Evolutionary conservation across 1,140 invertebrate species (phyloP), one percentile per base, ranked within the genome.

Genomic region (Drosophila auraria): DNA sequence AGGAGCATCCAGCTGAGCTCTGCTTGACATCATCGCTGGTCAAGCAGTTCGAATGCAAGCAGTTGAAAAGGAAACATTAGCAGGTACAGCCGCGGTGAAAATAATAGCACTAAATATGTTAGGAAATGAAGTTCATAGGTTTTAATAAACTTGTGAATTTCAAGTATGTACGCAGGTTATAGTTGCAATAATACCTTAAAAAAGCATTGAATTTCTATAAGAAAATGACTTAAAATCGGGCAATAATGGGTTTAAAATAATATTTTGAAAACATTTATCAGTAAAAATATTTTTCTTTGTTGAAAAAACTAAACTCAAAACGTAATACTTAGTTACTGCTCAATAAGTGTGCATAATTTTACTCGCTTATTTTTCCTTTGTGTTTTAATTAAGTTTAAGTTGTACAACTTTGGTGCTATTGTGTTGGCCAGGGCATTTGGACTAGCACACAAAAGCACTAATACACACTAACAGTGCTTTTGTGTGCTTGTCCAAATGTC

Each of bases 401-500:
- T 36, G 15, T 14, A 11, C 11, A n/a, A 30, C 36, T 54, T 51
- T 45, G 47, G 4, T 20, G 38, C 33, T 72, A 70, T 25, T 58
- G 44, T 53, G 3, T 40, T 47, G 69, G 17, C 38, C 20, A 30
- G n/a, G 38, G 15, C 20, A 20, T 20, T 20, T 20, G 20, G 20
- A 20, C 20, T 20, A 20, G 20, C 20, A 20, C 20, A 20, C 20
- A 20, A 20, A 20, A 20, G 20, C 20, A 20, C 20, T 20, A 20
- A 20, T 20, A 20, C 20, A 20, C 20, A 20, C 20, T 20, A 20
- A 20, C 20, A 20, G 20, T 20, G 20, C 20, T 20, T 20, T 20
- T 20, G 20, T 20, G 20, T 20, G 20, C 20, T 20, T 36, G 20
- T 14, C 44, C 30, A 30, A 68, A 68, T 57, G 25, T 40, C 17